These are phyloP conservation scores for Sceliomorpha sp. DNA, from an alignment of 2,888 invertebrate genomes.

Conservation along the genomic window DNA sequence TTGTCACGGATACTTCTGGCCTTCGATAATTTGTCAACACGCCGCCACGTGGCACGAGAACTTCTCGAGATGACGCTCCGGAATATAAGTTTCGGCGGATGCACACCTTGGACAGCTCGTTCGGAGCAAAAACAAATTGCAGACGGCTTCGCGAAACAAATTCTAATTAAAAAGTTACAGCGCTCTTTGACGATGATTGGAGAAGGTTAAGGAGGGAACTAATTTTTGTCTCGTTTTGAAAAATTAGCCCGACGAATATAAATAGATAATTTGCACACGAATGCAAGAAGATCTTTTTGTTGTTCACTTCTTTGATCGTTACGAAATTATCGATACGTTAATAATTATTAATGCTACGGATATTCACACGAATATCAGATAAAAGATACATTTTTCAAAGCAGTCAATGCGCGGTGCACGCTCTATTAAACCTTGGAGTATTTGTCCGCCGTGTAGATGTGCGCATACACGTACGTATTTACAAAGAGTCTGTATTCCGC, in stretches of 20 bases:
- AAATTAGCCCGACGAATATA: too few species aligned
- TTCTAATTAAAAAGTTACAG: conserved; percentile 53
- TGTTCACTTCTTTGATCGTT: too few species aligned
- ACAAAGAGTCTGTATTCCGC: conserved; percentile 7
- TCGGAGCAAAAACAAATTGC: conserved; percentile 28
- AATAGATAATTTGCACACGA: too few species aligned
- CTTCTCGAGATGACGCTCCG: conserved; percentile 27
- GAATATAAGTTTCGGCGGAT: conserved; percentile 35
- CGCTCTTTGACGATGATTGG: conserved; percentile 37
- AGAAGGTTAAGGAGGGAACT: conserved; percentile 20
- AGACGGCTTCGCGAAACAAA: conserved; percentile 28
- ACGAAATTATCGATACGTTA: too few species aligned
- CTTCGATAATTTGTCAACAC: conserved; percentile 56
- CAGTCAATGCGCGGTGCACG: too few species aligned
- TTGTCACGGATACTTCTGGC: conserved; percentile 51
- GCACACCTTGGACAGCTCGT: conserved; percentile 38
- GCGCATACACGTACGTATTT: not conserved
- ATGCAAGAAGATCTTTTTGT: too few species aligned
- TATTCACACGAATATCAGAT: too few species aligned
- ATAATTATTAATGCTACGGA: too few species aligned
- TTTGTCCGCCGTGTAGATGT: conserved; percentile 30
- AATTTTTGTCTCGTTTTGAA: too few species aligned
- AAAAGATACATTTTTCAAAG: too few species aligned
- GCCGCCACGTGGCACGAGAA: conserved; percentile 49
- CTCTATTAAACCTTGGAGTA: conserved; percentile 18